These are phyloP conservation scores for Alviniconcha strummeri DNA, from an alignment of 2,888 invertebrate genomes.

Conservation along the genomic window DNA sequence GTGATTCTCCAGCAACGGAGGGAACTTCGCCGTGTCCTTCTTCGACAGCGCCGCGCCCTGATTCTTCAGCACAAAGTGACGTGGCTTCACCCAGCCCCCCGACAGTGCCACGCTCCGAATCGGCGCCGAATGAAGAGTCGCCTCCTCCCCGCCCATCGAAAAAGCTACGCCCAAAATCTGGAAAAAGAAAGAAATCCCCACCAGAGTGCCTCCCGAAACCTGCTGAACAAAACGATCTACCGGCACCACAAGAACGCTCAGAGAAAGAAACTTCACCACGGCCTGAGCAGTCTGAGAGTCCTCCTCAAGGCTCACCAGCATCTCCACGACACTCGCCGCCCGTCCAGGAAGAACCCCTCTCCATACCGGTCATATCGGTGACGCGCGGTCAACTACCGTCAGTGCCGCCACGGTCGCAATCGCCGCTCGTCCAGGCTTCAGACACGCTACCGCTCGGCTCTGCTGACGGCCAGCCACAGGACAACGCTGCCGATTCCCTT, in stretches of 20 bases:
- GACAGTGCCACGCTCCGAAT: neutral
- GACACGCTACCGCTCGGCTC: neutral
- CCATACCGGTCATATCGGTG: conserved; percentile 12
- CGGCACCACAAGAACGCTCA: too few species aligned
- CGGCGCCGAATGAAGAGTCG: conserved; percentile 2
- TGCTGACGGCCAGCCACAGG: too few species aligned
- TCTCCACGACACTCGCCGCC: too few species aligned
- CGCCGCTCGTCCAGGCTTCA: conserved; percentile 3
- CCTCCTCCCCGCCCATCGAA: neutral
- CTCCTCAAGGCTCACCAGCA: too few species aligned
- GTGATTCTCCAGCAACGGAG: neutral
- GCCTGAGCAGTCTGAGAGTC: too few species aligned
- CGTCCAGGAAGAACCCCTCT: neutral
- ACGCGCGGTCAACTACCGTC: neutral
- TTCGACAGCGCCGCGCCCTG: too few species aligned
- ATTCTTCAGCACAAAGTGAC: neutral
- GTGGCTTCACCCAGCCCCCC: neutral
- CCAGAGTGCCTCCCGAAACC: too few species aligned
- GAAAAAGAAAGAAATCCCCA: neutral
- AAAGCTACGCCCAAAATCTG: conserved; percentile 12
- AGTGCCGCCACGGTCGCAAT: neutral
- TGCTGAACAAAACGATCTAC: too few species aligned
- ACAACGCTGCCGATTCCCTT: too few species aligned
- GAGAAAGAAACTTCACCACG: too few species aligned
- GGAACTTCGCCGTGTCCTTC: too few species aligned